Conservation (phyloP, 2,797 vertebrate species). For the Sebastes steindachneri region DNA sequence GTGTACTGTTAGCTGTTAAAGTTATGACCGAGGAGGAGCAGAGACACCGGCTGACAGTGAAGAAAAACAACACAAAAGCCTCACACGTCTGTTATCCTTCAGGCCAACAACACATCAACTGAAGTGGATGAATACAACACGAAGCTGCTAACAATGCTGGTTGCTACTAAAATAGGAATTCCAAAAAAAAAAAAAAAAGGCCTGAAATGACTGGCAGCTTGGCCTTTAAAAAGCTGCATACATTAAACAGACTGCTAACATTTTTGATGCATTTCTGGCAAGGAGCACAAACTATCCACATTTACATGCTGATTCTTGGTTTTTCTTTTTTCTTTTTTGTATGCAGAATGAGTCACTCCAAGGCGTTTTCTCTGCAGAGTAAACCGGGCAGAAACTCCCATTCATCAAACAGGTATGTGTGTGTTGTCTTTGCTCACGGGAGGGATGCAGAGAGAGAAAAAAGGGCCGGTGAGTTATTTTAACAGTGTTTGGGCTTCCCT, state of each 20-base stretch:
- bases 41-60: neutral
- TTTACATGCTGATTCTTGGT: slow-evolving; percentile 1
- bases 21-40: slow-evolving; percentile 35
- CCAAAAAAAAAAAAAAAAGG: neutral
- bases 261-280: slow-evolving; percentile 8
- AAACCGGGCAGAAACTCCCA: slow-evolving; percentile 75
- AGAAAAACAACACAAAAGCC: neutral
- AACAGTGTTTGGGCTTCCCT: slow-evolving; percentile 69
- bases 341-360: slow-evolving; percentile 72
- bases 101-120: neutral
- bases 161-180: neutral
- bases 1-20: slow-evolving; percentile 20
- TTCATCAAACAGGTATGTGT: slow-evolving; percentile 78
- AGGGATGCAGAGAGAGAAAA: slow-evolving; percentile 30
- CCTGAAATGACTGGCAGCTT: neutral
- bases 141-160: neutral
- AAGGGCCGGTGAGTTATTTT: slow-evolving; percentile 59
- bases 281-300: neutral
- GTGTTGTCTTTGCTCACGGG: slow-evolving; percentile 74
- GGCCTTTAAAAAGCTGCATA: neutral
- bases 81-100: slow-evolving; percentile 6
- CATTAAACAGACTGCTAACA: neutral
- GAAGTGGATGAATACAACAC: neutral
- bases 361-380: slow-evolving; percentile 71
- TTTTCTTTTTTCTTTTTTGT: slow-evolving; percentile 27